These are phyloP conservation scores for Margarornis squamiger DNA, from an alignment of 2,797 vertebrate species.

Conservation along the genomic window DNA sequence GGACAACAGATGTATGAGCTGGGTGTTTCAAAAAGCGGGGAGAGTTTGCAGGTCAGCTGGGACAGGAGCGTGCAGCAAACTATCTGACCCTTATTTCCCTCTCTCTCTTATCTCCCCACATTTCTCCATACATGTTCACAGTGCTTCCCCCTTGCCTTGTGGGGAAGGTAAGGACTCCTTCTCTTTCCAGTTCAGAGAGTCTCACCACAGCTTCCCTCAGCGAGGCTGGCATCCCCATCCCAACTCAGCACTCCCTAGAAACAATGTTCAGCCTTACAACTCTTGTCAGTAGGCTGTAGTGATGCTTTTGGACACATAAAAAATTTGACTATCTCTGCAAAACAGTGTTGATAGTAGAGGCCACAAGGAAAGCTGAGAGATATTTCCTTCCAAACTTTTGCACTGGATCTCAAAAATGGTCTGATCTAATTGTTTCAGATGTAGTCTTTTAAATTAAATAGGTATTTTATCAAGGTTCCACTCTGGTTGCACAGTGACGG, in stretches of 20 bases:
- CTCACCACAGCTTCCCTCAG: not conserved
- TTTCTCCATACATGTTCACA: accelerated
- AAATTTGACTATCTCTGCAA: not conserved
- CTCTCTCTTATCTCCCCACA: not conserved
- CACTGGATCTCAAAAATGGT: not conserved
- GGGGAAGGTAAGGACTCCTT: not conserved
- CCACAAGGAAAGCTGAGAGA: not conserved
- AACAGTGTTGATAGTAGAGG: not conserved
- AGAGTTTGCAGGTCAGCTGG: not conserved
- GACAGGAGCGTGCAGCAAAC: not conserved
- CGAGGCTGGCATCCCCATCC: not conserved
- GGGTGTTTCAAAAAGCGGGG: not conserved
- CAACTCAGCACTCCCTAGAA: not conserved
- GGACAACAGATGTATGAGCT: not conserved
- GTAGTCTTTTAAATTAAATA: not conserved
- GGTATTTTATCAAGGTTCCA: not conserved
- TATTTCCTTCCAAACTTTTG: not conserved
- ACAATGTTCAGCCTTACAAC: accelerated
- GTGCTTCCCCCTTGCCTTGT: not conserved
- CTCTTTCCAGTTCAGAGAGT: not conserved
- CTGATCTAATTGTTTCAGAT: not conserved
- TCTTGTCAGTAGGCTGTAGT: not conserved
- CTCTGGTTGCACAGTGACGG: not conserved
- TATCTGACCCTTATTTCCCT: not conserved
- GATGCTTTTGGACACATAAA: not conserved